A percentile compares a stretch with the other conserved stretches of the same genome.
Conservation (phyloP, 2,113 vertebrate genomes). For the Cisticola juncidis region DNA sequence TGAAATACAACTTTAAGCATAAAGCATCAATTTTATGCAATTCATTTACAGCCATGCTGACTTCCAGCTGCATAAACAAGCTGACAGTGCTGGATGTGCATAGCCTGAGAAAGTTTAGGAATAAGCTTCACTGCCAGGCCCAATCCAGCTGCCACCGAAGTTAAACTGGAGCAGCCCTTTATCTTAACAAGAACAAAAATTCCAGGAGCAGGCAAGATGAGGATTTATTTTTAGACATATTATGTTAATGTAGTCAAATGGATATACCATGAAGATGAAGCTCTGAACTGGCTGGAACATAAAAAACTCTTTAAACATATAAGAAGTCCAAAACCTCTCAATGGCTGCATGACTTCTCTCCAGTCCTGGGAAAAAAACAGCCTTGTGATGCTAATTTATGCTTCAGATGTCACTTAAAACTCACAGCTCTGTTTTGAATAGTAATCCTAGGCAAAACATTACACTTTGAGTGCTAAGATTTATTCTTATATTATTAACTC, state of each 20-base stretch:
- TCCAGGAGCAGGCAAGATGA: background rate
- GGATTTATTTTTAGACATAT: slow-evolving; percentile 33
- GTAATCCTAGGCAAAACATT: slow-evolving; percentile 1
- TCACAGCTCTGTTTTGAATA: background rate
- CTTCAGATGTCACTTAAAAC: slow-evolving; percentile 28
- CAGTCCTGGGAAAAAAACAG: slow-evolving; percentile 16
- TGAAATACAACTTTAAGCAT: background rate
- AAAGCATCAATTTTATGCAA: slow-evolving; percentile 19
- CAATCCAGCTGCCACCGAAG: slow-evolving; percentile 1
- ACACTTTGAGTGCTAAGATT: background rate
- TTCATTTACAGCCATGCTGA: background rate
- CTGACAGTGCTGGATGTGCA: background rate
- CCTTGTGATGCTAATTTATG: slow-evolving; percentile 2
- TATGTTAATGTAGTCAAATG: slow-evolving; percentile 20
- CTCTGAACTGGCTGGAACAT: background rate
- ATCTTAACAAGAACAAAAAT: background rate
- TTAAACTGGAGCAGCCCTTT: background rate
- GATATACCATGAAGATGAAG: slow-evolving; percentile 25
- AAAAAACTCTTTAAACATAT: background rate
- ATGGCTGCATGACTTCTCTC: background rate
- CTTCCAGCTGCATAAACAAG: slow-evolving; percentile 56
- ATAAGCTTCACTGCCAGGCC: background rate
- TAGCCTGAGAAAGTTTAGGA: slow-evolving; percentile 28
- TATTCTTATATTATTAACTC: background rate
- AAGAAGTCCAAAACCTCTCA: background rate